Percentiles rank a stretch among this genome's conserved stretches.
Evolutionary conservation across 2,113 vertebrate species (phyloP).

Genomic region (Lepidothrix coronata): DNA sequence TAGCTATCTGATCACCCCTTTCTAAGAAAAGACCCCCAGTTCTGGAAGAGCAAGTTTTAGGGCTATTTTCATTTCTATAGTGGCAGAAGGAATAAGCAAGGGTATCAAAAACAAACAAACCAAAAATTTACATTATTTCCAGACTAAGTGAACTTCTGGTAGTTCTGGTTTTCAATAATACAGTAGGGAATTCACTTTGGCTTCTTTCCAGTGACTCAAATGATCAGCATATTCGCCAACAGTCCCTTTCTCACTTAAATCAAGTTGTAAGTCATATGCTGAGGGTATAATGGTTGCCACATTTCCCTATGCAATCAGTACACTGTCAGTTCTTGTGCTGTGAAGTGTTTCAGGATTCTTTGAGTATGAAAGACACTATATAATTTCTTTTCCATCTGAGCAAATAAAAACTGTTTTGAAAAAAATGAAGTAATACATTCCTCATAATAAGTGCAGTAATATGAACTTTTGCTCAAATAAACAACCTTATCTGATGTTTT

Average conservation of each 20-base stretch:
- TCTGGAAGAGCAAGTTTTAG: neutral
- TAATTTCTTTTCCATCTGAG: constrained; percentile 39
- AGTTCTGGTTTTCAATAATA: neutral
- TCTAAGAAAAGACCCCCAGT: neutral
- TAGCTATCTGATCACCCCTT: neutral
- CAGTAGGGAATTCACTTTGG: neutral
- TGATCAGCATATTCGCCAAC: neutral
- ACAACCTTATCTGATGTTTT: constrained; percentile 39
- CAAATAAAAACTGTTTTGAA: constrained; percentile 28
- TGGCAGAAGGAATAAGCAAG: neutral
- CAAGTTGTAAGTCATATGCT: neutral
- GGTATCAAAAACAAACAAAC: neutral
- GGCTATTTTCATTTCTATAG: neutral
- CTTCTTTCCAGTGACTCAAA: constrained; percentile 15
- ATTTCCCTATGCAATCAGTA: constrained; percentile 17
- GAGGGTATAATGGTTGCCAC: constrained; percentile 34
- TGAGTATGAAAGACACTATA: neutral
- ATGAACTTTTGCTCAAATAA: constrained; percentile 27
- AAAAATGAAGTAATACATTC: constrained; percentile 46
- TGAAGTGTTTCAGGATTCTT: constrained; percentile 21
- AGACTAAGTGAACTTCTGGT: neutral
- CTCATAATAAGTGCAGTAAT: neutral
- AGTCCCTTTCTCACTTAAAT: constrained; percentile 17
- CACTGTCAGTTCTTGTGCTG: neutral
- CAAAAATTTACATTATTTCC: neutral